Evolutionary conservation across 1,140 invertebrate genomes (phyloP).

Genomic region (Ceratoteleas bidentatus): DNA sequence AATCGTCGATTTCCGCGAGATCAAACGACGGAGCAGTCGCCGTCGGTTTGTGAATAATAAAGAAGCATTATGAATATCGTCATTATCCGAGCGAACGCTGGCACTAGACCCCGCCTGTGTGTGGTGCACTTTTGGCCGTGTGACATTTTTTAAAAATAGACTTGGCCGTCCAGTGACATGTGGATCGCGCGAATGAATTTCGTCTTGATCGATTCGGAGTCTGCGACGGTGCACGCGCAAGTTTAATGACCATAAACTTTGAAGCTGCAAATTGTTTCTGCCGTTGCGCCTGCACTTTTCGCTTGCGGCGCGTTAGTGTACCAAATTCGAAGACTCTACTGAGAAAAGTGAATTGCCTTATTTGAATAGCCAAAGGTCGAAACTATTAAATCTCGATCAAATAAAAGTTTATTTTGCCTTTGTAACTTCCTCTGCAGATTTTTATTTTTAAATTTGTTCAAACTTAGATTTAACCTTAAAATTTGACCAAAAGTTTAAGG

Average conservation of each 20-base stretch:
- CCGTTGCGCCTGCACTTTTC: too few species aligned
- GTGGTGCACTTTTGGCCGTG: constrained; percentile 69
- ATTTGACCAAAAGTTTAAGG: too few species aligned
- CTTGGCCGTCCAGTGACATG: constrained; percentile 70
- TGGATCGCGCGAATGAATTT: constrained; percentile 53
- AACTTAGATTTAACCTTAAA: too few species aligned
- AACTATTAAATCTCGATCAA: too few species aligned
- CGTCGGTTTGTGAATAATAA: constrained; percentile 48
- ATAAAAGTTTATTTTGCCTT: too few species aligned
- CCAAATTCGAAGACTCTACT: too few species aligned
- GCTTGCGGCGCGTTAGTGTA: too few species aligned
- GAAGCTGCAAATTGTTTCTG: constrained; percentile 4
- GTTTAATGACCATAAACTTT: constrained; percentile 61
- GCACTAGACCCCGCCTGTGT: constrained; percentile 51
- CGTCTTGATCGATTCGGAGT: constrained; percentile 61
- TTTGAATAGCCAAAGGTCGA: too few species aligned
- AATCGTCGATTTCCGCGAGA: constrained; percentile 8
- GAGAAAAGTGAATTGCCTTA: too few species aligned
- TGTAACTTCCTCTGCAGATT: too few species aligned
- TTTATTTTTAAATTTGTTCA: too few species aligned
- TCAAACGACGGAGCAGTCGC: neutral
- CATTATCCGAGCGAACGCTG: constrained; percentile 36
- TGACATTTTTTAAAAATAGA: constrained; percentile 75
- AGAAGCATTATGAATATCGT: constrained; percentile 59
- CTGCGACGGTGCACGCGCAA: constrained; percentile 51